These are phyloP conservation scores for Sinelater perroti DNA, from an alignment of 2,888 invertebrate genomes.

Conservation along the genomic window DNA sequence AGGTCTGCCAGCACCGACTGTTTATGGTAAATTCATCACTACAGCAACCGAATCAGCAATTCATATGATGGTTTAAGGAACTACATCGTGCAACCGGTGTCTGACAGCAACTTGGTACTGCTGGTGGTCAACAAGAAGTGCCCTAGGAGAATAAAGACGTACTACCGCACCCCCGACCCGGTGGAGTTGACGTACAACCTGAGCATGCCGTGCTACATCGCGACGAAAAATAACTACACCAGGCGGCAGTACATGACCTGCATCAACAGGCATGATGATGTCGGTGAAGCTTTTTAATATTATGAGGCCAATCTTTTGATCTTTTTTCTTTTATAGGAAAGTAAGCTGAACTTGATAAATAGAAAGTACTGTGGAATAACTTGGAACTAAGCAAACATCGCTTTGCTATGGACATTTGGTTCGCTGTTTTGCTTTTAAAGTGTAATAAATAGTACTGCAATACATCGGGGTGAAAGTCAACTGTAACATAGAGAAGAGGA, in stretches of 20 bases:
- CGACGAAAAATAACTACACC: conserved; percentile 56
- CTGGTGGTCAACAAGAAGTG: conserved; percentile 78
- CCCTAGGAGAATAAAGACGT: conserved; percentile 48
- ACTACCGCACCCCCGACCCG: conserved; percentile 51
- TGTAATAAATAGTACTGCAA: not conserved
- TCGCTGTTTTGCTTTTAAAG: not conserved
- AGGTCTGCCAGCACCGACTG: conserved; percentile 28
- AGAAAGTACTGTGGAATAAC: conserved; percentile 5
- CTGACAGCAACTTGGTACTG: conserved; percentile 79
- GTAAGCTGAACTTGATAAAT: not conserved
- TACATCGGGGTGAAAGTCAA: not conserved
- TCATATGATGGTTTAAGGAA: conserved; percentile 67
- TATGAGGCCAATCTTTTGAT: too few relatives aligned
- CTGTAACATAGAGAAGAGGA: not conserved
- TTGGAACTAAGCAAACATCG: not conserved
- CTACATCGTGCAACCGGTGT: conserved; percentile 78
- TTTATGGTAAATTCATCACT: conserved; percentile 34
- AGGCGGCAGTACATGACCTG: conserved; percentile 56
- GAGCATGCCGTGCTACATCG: conserved; percentile 55
- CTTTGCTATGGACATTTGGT: not conserved
- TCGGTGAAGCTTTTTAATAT: too few relatives aligned
- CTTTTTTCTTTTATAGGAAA: too few relatives aligned
- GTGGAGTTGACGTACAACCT: conserved; percentile 52
- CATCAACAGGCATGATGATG: conserved; percentile 50
- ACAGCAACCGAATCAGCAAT: too few relatives aligned